Evolutionary conservation across 2,888 invertebrate species (phyloP), one percentile per base, ranked within the genome.

Genomic region (Corbicula japonica): DNA sequence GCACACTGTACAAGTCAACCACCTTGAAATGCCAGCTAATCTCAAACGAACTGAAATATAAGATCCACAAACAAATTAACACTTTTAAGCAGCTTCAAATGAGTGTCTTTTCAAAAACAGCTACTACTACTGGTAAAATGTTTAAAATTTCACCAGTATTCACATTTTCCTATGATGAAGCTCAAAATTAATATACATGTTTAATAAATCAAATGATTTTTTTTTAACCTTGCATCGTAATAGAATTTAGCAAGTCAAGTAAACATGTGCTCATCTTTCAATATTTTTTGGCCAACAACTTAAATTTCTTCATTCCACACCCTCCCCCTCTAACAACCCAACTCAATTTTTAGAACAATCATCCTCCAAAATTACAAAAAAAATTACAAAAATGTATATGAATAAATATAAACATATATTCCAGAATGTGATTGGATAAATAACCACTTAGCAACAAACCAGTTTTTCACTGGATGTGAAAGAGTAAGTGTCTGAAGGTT

Each of bases 11-110:
- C 5, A n/a, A 38, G 28, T 65, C 61, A 21, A 71, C 66, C 8
- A 75, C 71, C 4, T 26, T 70, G 12, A 54, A 54, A 0, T 23
- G 8, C 79, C 79, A 79, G 0, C 38, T 66, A 23, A 79, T 61
- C 38, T 54, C 56, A 68, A 79, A 79, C 15, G 46, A 46, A 35
- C 79, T 79, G 79, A 46, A 79, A 72, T 26, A 56, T 56, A 32
- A 26, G 26, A 15, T 12, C 8, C 8, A 38, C 18, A 8, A 15
- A 15, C 21, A 50, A 15, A 10, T 15, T 15, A 8, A 50, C 8
- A 21, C 6, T 21, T 15, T 10, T 50, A 50, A 50, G 50, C 8
- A 8, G 8, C 23, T 23, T 23, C 23, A 50, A 50, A 50, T 15
- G 50, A 23, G 12, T 50, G 23, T 21, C 8, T 15, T 8, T 15